Conservation (phyloP, 1,140 invertebrate genomes). For the Rhyacophila brunnea region DNA sequence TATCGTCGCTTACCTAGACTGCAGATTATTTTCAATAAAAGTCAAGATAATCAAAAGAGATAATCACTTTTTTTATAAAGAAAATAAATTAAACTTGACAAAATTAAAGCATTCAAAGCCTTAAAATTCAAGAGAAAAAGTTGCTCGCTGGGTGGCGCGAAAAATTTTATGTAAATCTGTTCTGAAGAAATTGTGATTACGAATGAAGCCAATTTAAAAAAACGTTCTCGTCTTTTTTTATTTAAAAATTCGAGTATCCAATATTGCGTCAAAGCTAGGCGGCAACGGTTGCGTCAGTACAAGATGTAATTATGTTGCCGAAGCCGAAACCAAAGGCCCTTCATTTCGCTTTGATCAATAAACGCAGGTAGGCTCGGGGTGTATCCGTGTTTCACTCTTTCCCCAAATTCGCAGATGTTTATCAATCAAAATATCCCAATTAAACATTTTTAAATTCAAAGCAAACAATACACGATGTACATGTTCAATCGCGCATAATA, state of each 20-base stretch:
- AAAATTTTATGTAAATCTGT: conserved; percentile 24
- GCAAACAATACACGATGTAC: no score
- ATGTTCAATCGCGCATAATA: no score
- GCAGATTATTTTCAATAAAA: no score
- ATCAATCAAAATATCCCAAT: conserved; percentile 4
- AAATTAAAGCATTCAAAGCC: conserved; percentile 22
- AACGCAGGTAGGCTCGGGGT: conserved; percentile 12
- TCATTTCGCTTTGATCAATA: conserved; percentile 33
- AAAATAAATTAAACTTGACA: background rate
- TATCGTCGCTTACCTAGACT: no score
- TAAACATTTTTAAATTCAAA: background rate
- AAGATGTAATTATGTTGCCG: conserved; percentile 32
- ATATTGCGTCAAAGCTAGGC: conserved; percentile 30
- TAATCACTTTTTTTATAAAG: no score
- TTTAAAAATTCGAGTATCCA: conserved; percentile 31
- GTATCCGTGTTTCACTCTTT: conserved; percentile 5
- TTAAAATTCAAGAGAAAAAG: conserved; percentile 20
- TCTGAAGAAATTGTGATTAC: conserved; percentile 30
- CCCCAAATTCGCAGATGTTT: background rate
- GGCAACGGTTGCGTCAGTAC: conserved; percentile 18
- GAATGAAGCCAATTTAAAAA: conserved; percentile 33
- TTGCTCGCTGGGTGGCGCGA: background rate
- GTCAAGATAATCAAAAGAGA: no score
- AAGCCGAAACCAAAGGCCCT: conserved; percentile 29
- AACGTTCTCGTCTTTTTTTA: conserved; percentile 28